These are phyloP conservation scores for Cosmopolites sordidus DNA, from an alignment of 2,888 invertebrate genomes.

Conservation along the genomic window DNA sequence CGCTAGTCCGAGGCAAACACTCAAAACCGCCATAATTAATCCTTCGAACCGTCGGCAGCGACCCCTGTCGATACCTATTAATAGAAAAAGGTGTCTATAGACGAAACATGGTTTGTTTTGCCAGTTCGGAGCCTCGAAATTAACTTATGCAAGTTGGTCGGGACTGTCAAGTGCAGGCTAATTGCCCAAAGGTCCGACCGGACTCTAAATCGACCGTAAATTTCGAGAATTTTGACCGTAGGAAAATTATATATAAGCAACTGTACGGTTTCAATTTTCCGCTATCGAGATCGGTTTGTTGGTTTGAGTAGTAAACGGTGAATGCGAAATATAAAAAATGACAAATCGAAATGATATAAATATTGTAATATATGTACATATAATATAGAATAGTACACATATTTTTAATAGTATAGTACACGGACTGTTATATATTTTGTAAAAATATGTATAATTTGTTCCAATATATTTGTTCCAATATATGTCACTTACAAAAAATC, in stretches of 20 bases:
- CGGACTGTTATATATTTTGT: no score
- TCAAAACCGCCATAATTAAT: constrained; percentile 1
- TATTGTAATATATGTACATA: no score
- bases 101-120: constrained; percentile 13
- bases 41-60: not conserved
- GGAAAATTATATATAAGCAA: constrained; percentile 7
- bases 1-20: not conserved
- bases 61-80: constrained; percentile 23
- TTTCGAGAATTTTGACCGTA: constrained; percentile 8
- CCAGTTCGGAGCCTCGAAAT: constrained; percentile 4
- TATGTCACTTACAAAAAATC: no score
- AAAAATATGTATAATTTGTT: no score
- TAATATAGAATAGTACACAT: no score
- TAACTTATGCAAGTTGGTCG: constrained; percentile 19
- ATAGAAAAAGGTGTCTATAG: constrained; percentile 17
- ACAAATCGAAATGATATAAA: no score
- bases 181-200: constrained; percentile 20
- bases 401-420: no score
- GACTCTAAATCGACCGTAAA: constrained; percentile 15
- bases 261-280: not conserved
- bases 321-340: no score
- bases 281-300: no score
- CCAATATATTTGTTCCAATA: no score
- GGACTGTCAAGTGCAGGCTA: constrained; percentile 24
- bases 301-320: no score